Conservation (phyloP, 2,113 vertebrate species). For the Orycteropus afer region DNA sequence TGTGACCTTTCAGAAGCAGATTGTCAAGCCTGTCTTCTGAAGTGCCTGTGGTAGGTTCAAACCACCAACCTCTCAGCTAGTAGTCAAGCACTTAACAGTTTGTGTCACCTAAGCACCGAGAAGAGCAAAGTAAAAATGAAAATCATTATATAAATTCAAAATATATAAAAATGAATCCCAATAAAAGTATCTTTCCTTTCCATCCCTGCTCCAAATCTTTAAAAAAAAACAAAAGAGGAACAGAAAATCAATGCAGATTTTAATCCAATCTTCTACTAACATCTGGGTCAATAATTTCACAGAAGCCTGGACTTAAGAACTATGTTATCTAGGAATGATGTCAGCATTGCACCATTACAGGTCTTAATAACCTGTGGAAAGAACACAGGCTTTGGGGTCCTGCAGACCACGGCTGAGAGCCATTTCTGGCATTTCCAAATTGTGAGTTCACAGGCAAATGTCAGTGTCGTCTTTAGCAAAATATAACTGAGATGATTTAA, state of each 20-base stretch:
- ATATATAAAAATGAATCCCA: background rate
- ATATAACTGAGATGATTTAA: background rate
- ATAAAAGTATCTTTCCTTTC: background rate
- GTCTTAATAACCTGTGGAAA: background rate
- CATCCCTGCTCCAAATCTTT: background rate
- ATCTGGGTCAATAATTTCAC: background rate
- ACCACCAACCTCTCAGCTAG: too few species aligned
- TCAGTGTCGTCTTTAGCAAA: background rate
- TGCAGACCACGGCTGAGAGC: background rate
- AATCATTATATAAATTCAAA: conserved; percentile 36
- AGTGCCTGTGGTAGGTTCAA: too few species aligned
- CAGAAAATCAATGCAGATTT: background rate
- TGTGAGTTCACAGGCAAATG: background rate
- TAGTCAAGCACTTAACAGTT: too few species aligned
- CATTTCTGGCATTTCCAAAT: background rate
- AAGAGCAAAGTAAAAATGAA: background rate
- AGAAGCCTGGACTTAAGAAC: background rate
- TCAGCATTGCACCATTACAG: background rate
- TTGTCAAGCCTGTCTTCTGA: too few species aligned
- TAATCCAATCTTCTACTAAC: background rate
- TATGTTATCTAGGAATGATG: background rate
- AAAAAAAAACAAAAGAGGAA: background rate
- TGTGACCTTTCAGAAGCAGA: too few species aligned
- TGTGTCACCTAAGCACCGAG: background rate
- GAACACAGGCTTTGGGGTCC: background rate